A percentile compares a stretch with the other conserved stretches of the same genome.
Evolutionary conservation across 2,797 vertebrate species (phyloP).

Genomic region (Spondyliosoma cantharus): DNA sequence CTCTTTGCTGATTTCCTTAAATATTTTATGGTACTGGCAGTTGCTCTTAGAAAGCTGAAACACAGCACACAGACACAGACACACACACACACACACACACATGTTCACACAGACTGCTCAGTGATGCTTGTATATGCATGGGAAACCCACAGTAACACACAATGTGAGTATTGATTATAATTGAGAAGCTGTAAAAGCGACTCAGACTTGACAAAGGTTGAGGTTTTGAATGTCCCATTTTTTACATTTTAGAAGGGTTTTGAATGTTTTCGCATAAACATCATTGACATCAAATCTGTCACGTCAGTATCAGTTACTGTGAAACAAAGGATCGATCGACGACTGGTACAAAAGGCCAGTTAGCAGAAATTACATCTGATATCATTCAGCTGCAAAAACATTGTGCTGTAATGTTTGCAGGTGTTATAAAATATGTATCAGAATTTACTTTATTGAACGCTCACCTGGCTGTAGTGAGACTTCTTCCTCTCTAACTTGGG

Average conservation of each 20-base stretch:
- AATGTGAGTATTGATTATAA: neutral
- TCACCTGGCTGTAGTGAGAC: conserved; percentile 90
- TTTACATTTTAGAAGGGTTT: too few species aligned
- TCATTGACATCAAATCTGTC: neutral
- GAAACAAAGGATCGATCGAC: neutral
- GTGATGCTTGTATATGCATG: neutral
- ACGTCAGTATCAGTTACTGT: neutral
- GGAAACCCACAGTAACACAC: neutral
- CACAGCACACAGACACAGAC: conserved; percentile 23
- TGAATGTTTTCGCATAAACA: neutral
- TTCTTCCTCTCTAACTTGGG: conserved; percentile 92
- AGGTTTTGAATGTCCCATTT: neutral
- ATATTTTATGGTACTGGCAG: conserved; percentile 95
- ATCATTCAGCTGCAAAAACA: neutral
- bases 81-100: conserved; percentile 5
- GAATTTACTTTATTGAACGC: neutral
- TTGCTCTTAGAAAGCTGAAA: conserved; percentile 92
- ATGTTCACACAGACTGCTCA: neutral
- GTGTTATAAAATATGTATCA: conserved; percentile 9
- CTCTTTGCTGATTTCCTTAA: conserved; percentile 91
- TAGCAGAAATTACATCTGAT: neutral
- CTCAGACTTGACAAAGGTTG: neutral
- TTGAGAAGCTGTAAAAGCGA: neutral
- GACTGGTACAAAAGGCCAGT: neutral
- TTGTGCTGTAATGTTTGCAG: neutral